phyloP scores from a whole-genome alignment of 2,888 invertebrate species.

The Stratiomys singularior region DNA sequence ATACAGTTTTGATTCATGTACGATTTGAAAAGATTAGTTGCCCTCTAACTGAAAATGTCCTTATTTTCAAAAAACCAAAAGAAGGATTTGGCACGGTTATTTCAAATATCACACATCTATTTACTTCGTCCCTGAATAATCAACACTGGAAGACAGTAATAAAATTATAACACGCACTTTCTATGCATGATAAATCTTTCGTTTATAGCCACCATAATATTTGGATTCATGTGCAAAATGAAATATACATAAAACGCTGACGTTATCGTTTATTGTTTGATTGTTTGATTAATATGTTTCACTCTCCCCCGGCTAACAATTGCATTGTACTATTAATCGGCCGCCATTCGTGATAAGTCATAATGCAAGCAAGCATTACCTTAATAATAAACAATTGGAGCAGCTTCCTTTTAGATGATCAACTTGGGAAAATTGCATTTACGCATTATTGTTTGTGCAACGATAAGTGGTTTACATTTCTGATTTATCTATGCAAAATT shows the following conservation, averaged over 20 bases:
- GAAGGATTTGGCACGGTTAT: too few relatives aligned
- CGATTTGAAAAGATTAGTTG: too few relatives aligned
- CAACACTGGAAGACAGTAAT: too few relatives aligned
- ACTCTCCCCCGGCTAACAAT: conserved; percentile 22
- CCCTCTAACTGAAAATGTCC: too few relatives aligned
- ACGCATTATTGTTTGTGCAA: conserved; percentile 32
- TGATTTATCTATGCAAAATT: conserved; percentile 27
- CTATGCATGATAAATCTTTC: too few relatives aligned
- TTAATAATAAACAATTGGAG: conserved; percentile 18
- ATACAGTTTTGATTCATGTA: too few relatives aligned
- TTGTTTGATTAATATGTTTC: conserved; percentile 31
- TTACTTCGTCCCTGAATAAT: too few relatives aligned
- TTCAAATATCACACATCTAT: too few relatives aligned
- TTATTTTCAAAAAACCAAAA: too few relatives aligned
- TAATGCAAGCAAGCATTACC: not conserved
- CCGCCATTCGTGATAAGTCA: not conserved
- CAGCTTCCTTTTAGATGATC: not conserved
- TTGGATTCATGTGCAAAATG: too few relatives aligned
- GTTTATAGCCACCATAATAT: not conserved
- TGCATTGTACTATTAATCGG: not conserved
- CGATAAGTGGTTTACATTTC: conserved; percentile 10
- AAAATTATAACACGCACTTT: too few relatives aligned
- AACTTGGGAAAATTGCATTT: conserved; percentile 19
- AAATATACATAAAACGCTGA: not conserved
- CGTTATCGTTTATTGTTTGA: conserved; percentile 20